A percentile compares a stretch with the other conserved stretches of the same genome.
Evolutionary conservation across 2,888 invertebrate species (phyloP).

Genomic region (Ophion ventricosus): DNA sequence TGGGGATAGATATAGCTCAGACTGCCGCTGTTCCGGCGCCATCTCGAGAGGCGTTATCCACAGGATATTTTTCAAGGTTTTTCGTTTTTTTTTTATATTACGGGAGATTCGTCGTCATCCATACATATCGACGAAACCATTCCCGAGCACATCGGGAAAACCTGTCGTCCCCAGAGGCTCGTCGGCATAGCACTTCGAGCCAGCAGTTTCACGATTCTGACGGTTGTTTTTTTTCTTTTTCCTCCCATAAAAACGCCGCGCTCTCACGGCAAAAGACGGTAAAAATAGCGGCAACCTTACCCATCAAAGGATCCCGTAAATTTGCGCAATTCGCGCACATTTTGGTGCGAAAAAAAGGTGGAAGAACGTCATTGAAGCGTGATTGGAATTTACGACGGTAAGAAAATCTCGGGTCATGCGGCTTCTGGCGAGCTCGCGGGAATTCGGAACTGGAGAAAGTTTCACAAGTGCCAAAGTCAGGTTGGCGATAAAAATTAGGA

Average conservation of each 20-base stretch:
- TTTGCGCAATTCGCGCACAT: conserved; percentile 6
- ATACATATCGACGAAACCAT: conserved; percentile 45
- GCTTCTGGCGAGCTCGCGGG: background rate
- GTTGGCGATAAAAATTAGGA: conserved; percentile 41
- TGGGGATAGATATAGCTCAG: conserved; percentile 5
- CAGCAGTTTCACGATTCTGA: conserved; percentile 6
- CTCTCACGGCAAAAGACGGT: background rate
- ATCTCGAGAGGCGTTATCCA: conserved; percentile 49
- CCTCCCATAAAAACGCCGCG: background rate
- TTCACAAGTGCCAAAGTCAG: conserved; percentile 9
- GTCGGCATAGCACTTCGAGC: conserved; percentile 18
- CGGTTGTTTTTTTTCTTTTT: conserved; percentile 1
- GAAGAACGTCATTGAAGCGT: background rate
- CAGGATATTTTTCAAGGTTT: conserved; percentile 47
- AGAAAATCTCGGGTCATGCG: background rate
- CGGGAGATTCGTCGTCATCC: conserved; percentile 45
- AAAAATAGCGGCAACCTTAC: conserved; percentile 1
- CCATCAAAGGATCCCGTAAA: conserved; percentile 12
- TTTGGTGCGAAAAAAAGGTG: background rate
- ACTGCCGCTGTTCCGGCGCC: background rate
- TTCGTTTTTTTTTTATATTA: conserved; percentile 10
- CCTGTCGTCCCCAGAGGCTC: conserved; percentile 59
- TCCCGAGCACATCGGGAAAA: conserved; percentile 51
- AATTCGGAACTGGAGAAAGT: background rate
- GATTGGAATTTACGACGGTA: conserved; percentile 7